Evolutionary conservation across 1,140 invertebrate genomes (phyloP), one percentile per base, ranked within the genome.

Genomic region (Prorops nasuta): DNA sequence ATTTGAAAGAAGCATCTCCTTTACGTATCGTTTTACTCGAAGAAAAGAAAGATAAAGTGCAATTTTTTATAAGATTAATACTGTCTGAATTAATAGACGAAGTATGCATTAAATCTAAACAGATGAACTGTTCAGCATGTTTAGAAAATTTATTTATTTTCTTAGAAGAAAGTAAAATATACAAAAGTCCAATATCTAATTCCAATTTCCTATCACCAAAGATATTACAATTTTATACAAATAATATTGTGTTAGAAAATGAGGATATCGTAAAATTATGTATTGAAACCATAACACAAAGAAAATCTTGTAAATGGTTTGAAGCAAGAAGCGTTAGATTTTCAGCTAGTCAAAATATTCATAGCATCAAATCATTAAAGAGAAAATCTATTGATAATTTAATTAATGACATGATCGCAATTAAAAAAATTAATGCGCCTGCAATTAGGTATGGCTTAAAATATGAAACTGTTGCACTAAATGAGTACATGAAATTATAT

Each of bases 261-360:
- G 56, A 60, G 58, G 60, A 56, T 47, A 68, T 60, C 49, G 44
- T 66, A 62, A 55, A 61, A 63, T 54, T 64, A 59, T 53, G 54
- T 54, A 19, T 16, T 37, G 21, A 50, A 50, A 65, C 60, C 54
- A 50, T 54, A 32, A 51, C 47, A 22, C 49, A 58, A 42, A 44
- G 41, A 8, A 39, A 44, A 45, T 54, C 47, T 40, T 31, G 44
- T 40, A 18, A 53, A 17, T 58, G 51, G 55, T 49, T 39, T 50
- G 22, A 24, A n/a, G 43, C 24, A 24, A 54, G 51, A 41, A 47
- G 32, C 12, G 35, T 36, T 17, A 49, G 47, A 50, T 40, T 54
- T 19, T 44, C 40, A n/a, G 38, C 44, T 21, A 58, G 55, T 43
- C 39, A 10, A 18, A 61, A 61, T 47, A 41, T 51, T 39, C 52